phyloP scores from a whole-genome alignment of 1,140 invertebrate species.

The Aethina tumida region DNA sequence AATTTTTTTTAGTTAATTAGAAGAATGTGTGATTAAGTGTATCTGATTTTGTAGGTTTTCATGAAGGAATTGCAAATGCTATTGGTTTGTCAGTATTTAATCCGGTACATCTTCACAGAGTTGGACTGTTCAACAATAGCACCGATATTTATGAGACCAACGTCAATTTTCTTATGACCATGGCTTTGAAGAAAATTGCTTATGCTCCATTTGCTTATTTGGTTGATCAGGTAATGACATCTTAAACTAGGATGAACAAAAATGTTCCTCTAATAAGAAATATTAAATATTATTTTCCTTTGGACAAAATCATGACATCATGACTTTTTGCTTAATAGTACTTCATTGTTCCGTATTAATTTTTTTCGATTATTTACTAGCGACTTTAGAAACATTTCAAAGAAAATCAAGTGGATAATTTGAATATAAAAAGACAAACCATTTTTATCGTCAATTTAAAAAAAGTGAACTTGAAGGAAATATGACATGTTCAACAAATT shows the following conservation, averaged over 20 bases:
- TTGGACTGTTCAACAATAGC: slow-evolving; percentile 60
- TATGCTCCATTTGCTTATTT: slow-evolving; percentile 71
- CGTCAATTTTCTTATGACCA: slow-evolving; percentile 70
- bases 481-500: too few species aligned
- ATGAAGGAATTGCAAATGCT: slow-evolving; percentile 82
- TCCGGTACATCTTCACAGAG: slow-evolving; percentile 58
- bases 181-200: slow-evolving; percentile 73
- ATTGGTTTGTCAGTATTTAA: slow-evolving; percentile 69
- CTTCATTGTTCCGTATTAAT: too few species aligned
- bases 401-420: not conserved
- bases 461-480: too few species aligned
- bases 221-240: slow-evolving; percentile 55
- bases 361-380: too few species aligned
- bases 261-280: too few species aligned
- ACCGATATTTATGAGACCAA: slow-evolving; percentile 57
- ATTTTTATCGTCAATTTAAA: too few species aligned
- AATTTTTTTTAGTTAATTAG: slow-evolving; percentile 12
- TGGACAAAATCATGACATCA: too few species aligned
- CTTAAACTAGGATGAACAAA: too few species aligned
- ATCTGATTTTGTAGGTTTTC: slow-evolving; percentile 56
- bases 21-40: slow-evolving; percentile 6
- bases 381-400: not conserved
- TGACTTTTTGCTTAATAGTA: too few species aligned
- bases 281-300: too few species aligned
- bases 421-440: too few species aligned